A percentile compares a stretch with the other conserved stretches of the same genome.
Conservation (phyloP, 2,888 invertebrate genomes). For the Plagodis pulveraria region DNA sequence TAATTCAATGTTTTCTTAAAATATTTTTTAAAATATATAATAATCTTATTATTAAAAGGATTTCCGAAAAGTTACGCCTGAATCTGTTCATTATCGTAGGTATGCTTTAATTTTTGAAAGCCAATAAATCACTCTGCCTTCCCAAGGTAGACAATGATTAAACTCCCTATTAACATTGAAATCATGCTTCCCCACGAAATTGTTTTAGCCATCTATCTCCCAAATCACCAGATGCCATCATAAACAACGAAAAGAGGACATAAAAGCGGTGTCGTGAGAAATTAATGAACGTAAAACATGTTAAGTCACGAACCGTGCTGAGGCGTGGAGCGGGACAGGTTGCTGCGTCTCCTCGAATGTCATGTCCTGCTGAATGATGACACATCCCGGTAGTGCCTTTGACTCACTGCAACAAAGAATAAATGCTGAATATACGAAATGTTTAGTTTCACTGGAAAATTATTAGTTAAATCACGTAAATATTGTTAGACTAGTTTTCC, state of each 20-base stretch:
- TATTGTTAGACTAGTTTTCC: no score
- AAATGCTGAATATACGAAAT: no score
- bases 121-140: no score
- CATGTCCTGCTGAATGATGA: conserved; percentile 75
- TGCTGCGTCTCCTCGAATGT: conserved; percentile 73
- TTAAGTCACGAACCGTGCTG: conserved; percentile 53
- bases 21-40: no score
- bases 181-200: conserved; percentile 4
- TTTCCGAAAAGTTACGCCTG: no score
- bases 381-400: conserved; percentile 68
- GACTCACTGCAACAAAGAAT: conserved; percentile 68
- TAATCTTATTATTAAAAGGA: no score
- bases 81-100: no score
- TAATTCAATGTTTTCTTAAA: no score
- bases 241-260: conserved; percentile 12
- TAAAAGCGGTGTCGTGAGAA: conserved; percentile 15
- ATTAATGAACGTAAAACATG: conserved; percentile 28
- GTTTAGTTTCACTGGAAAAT: no score
- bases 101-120: no score
- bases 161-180: not conserved
- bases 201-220: conserved; percentile 8
- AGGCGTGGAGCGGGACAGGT: conserved; percentile 64
- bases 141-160: not conserved
- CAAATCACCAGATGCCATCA: conserved; percentile 16
- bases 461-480: no score